Evolutionary conservation across 2,113 vertebrate genomes (phyloP).

Genomic region (Greenwoodochromis staneri): DNA sequence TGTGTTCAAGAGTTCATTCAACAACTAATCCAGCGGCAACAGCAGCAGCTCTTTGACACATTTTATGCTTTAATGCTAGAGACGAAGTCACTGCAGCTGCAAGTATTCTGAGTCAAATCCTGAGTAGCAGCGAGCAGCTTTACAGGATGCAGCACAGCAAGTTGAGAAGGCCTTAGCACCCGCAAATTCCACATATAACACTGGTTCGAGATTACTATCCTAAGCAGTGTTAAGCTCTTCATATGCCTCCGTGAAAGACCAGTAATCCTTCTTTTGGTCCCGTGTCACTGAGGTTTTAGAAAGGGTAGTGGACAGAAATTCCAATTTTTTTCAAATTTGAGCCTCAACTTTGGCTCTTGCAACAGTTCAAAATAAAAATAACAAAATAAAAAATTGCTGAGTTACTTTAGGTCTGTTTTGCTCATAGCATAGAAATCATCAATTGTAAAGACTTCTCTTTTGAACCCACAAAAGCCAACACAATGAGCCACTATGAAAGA

Average conservation of each 20-base stretch:
- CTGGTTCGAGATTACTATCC: not conserved
- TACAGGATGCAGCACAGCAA: not conserved
- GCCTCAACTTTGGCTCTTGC: not conserved
- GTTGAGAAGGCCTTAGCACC: not conserved
- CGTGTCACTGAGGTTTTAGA: not conserved
- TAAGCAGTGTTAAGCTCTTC: not conserved
- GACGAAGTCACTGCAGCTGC: not conserved
- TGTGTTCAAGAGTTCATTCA: conserved; percentile 8
- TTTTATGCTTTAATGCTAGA: conserved; percentile 1
- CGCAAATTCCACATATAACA: not conserved
- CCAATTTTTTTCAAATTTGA: not conserved
- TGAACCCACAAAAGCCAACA: not conserved
- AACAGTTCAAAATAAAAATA: not conserved
- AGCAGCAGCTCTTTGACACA: conserved; percentile 38
- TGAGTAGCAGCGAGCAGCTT: not conserved
- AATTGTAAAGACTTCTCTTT: not conserved
- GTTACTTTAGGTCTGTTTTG: not conserved
- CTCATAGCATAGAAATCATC: not conserved
- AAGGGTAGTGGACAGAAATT: not conserved
- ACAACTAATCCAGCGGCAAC: conserved; percentile 16
- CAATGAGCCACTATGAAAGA: not conserved
- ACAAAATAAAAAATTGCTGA: not conserved
- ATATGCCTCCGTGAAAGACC: not conserved
- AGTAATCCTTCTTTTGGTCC: not conserved
- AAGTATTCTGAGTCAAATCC: not conserved